Percentiles rank a stretch among this genome's conserved stretches.
Evolutionary conservation across 2,113 vertebrate genomes (phyloP).

Genomic region (Sitta europaea): DNA sequence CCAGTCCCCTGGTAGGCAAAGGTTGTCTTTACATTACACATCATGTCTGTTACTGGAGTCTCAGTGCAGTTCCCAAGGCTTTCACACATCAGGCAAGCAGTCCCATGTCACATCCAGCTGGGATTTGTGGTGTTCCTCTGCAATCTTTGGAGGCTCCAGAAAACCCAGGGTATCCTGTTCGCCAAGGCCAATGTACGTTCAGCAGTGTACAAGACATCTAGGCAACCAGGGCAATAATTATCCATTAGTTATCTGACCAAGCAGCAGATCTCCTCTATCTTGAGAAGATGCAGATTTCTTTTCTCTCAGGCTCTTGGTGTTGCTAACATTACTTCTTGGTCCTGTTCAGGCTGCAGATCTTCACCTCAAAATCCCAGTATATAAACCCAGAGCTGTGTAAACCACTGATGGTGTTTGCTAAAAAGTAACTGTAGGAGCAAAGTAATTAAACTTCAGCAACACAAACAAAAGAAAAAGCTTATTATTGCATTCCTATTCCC

Average conservation of each 20-base stretch:
- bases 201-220: neutral
- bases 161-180: neutral
- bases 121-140: neutral
- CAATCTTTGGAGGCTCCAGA: neutral
- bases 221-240: neutral
- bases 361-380: neutral
- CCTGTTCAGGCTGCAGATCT: neutral
- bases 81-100: neutral
- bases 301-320: neutral
- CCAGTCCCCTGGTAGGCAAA: no score
- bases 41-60: no score
- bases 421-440: neutral
- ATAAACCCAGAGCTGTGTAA: neutral
- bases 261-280: neutral
- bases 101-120: neutral
- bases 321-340: neutral
- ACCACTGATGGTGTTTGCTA: neutral
- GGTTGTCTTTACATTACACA: accelerated
- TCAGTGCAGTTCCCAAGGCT: neutral
- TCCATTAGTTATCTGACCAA: neutral
- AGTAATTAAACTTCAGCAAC: neutral
- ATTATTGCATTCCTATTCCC: neutral
- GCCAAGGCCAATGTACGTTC: neutral
- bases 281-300: neutral
- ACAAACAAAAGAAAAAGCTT: neutral